Evolutionary conservation across 1,140 invertebrate species (phyloP).

Genomic region (Maniola jurtina): DNA sequence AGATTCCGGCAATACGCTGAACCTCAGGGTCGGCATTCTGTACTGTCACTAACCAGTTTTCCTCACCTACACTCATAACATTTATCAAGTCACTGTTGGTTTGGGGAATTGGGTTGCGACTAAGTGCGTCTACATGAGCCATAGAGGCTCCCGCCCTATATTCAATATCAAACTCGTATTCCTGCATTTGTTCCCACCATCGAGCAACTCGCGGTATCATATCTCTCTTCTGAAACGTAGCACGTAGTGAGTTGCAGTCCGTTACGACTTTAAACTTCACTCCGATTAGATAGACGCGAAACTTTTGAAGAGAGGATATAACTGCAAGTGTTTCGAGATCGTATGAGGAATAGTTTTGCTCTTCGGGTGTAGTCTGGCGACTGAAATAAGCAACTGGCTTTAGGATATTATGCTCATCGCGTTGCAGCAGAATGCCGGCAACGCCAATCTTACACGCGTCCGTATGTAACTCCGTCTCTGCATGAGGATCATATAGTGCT

Average conservation of each 20-base stretch:
- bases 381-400: constrained; percentile 55
- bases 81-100: too few relatives aligned
- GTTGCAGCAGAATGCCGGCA: constrained; percentile 40
- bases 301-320: constrained; percentile 44
- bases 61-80: constrained; percentile 13
- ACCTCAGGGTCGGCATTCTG: constrained; percentile 15
- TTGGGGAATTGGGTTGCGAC: constrained; percentile 32
- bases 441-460: constrained; percentile 43
- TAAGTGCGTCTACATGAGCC: constrained; percentile 52
- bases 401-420: constrained; percentile 21
- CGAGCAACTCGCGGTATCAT: constrained; percentile 45
- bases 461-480: constrained; percentile 48
- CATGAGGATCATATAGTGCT: constrained; percentile 21
- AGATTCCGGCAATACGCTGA: too few relatives aligned
- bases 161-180: constrained; percentile 49
- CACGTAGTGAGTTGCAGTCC: constrained; percentile 56
- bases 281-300: constrained; percentile 54
- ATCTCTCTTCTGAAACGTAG: constrained; percentile 46
- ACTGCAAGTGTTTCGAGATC: constrained; percentile 60
- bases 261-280: constrained; percentile 62
- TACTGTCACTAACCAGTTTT: constrained; percentile 25
- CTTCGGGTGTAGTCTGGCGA: constrained; percentile 43
- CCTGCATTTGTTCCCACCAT: constrained; percentile 54
- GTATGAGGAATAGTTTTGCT: constrained; percentile 48
- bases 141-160: constrained; percentile 47